Conservation (phyloP, 2,797 vertebrate genomes). For the Anolis apletophallus region DNA sequence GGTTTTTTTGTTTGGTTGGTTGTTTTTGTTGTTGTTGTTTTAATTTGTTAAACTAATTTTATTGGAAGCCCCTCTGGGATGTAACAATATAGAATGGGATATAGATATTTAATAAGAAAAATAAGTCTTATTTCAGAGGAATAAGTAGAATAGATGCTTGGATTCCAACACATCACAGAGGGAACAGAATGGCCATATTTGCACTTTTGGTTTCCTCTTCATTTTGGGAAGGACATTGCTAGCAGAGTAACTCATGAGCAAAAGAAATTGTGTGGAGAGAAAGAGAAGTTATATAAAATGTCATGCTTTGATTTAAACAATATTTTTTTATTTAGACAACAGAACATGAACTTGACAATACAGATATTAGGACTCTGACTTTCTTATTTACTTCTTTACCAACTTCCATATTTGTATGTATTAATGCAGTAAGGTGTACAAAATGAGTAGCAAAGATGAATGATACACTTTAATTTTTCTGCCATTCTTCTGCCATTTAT, state of each 20-base stretch:
- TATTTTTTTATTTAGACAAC: conserved; percentile 50
- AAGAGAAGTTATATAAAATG: conserved; percentile 34
- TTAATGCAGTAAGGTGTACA: conserved; percentile 27
- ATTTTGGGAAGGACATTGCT: neutral
- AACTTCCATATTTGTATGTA: conserved; percentile 10
- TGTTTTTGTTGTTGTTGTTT: no score
- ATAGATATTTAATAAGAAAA: neutral
- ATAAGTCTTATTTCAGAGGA: neutral
- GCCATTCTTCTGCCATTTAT: no score
- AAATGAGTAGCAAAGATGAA: neutral
- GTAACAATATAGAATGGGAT: no score
- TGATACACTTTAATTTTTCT: no score
- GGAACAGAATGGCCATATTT: neutral
- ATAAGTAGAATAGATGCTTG: no score
- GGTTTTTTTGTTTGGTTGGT: no score
- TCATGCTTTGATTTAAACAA: neutral
- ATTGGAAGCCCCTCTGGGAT: no score
- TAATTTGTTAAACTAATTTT: no score
- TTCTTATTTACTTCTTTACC: conserved; percentile 39
- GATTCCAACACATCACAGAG: neutral
- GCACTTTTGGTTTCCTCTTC: neutral
- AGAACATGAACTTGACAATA: conserved; percentile 14
- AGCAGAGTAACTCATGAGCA: neutral
- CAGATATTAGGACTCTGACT: conserved; percentile 12
- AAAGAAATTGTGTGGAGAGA: neutral